phyloP scores from a whole-genome alignment of 1,140 invertebrate species.

The Pseudomyrmex sp. region DNA sequence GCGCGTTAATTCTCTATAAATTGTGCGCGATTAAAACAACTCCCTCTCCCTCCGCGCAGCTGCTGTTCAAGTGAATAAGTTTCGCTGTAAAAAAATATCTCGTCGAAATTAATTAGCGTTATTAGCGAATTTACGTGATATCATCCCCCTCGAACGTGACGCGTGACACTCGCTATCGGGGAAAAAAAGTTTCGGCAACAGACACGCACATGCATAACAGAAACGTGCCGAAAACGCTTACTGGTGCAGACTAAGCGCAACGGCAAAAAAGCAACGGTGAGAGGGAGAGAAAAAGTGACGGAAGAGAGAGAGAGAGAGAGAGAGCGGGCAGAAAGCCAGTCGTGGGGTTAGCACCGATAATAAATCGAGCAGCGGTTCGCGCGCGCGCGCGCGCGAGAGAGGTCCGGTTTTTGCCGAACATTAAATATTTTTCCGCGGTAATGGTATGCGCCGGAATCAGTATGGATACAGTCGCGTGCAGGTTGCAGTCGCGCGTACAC shows the following conservation, averaged over 20 bases:
- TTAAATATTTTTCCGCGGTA: constrained; percentile 57
- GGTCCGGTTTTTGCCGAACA: constrained; percentile 46
- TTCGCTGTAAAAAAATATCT: not conserved
- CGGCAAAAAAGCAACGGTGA: constrained; percentile 27
- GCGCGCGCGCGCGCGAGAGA: too few species aligned
- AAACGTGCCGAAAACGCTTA: constrained; percentile 49
- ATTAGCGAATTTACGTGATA: constrained; percentile 23
- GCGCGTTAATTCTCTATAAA: too few species aligned
- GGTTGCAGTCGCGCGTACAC: constrained; percentile 15
- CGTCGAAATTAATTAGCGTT: constrained; percentile 37
- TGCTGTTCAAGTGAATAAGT: constrained; percentile 10
- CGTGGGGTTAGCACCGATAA: constrained; percentile 35
- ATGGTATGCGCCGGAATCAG: constrained; percentile 51
- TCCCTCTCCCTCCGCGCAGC: not conserved
- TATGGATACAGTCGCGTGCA: constrained; percentile 52
- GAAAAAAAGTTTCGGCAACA: not conserved
- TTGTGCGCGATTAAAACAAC: not conserved
- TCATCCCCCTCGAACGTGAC: constrained; percentile 1
- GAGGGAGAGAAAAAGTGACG: not conserved
- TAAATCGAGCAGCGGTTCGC: constrained; percentile 15
- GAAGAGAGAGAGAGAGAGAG: too few species aligned
- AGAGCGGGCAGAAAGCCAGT: not conserved
- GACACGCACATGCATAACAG: constrained; percentile 14
- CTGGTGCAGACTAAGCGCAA: constrained; percentile 23
- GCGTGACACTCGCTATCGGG: constrained; percentile 20